These are phyloP conservation scores for Silurus asotus DNA, from an alignment of 2,113 vertebrate genomes.

Conservation along the genomic window DNA sequence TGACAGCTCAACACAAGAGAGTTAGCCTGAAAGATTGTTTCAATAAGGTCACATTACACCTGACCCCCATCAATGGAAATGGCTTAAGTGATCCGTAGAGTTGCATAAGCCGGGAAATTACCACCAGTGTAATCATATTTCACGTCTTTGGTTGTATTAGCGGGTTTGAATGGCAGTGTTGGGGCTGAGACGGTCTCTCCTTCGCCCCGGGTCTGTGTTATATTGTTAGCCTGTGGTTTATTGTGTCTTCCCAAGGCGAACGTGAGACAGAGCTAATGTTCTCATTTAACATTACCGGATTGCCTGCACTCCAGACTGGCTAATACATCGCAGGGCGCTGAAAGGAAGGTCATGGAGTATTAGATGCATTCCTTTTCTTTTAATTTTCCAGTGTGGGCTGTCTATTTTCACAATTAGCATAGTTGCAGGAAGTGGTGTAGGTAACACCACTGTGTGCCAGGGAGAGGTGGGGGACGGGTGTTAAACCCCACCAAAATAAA, in stretches of 20 bases:
- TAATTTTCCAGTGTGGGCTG: slow-evolving; percentile 75
- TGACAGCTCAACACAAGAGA: slow-evolving; percentile 20
- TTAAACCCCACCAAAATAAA: not conserved
- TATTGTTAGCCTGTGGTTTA: slow-evolving; percentile 70
- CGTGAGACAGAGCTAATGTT: slow-evolving; percentile 68
- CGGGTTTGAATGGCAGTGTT: slow-evolving; percentile 28
- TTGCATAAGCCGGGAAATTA: slow-evolving; percentile 28
- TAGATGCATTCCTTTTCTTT: slow-evolving; percentile 66
- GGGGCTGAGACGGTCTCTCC: slow-evolving; percentile 15
- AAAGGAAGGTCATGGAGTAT: slow-evolving; percentile 73
- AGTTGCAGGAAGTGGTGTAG: not conserved
- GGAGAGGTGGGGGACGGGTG: not conserved
- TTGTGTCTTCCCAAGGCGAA: slow-evolving; percentile 68
- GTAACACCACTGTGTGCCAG: not conserved
- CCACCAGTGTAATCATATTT: slow-evolving; percentile 32
- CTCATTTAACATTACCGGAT: slow-evolving; percentile 70
- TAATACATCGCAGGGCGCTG: slow-evolving; percentile 69
- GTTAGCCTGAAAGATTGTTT: slow-evolving; percentile 35
- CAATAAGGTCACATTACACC: slow-evolving; percentile 41
- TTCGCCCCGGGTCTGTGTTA: slow-evolving; percentile 55
- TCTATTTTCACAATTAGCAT: slow-evolving; percentile 66
- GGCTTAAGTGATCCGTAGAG: slow-evolving; percentile 34
- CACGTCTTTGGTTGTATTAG: slow-evolving; percentile 30
- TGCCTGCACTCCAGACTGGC: slow-evolving; percentile 69
- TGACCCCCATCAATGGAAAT: slow-evolving; percentile 26